Conservation (phyloP, 2,113 vertebrate genomes). For the Chaetops frenatus region DNA sequence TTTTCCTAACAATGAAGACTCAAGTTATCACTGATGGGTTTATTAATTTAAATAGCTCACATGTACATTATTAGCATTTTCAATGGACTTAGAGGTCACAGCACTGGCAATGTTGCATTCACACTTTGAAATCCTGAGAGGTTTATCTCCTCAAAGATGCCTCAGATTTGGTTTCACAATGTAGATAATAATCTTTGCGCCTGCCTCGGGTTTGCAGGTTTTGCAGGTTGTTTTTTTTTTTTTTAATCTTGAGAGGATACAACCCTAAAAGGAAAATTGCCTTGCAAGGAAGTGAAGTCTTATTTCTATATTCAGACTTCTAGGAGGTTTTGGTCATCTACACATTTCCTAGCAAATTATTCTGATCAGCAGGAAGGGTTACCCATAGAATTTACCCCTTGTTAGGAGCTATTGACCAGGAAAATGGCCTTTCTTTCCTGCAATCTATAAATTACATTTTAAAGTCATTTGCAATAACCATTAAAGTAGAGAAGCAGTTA, state of each 20-base stretch:
- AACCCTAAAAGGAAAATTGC: background rate
- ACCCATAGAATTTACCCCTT: background rate
- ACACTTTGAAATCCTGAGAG: background rate
- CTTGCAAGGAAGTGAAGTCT: background rate
- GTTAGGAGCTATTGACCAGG: background rate
- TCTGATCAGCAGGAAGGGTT: background rate
- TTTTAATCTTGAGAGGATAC: background rate
- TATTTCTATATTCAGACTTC: background rate
- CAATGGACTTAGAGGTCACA: background rate
- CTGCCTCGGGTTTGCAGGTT: background rate
- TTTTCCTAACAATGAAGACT: background rate
- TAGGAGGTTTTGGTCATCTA: background rate
- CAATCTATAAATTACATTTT: slow-evolving; percentile 44
- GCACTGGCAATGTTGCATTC: background rate
- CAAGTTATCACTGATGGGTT: background rate
- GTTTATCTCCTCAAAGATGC: background rate
- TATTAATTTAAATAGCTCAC: background rate
- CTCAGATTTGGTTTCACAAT: background rate
- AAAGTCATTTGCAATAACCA: slow-evolving; percentile 43
- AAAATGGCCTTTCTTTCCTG: slow-evolving; percentile 5
- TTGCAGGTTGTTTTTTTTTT: no score
- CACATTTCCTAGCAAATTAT: background rate
- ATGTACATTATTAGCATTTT: background rate
- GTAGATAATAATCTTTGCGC: background rate
- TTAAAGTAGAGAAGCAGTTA: slow-evolving; percentile 30